phyloP scores from a whole-genome alignment of 2,888 invertebrate species.

The Horisme vitalbata region DNA sequence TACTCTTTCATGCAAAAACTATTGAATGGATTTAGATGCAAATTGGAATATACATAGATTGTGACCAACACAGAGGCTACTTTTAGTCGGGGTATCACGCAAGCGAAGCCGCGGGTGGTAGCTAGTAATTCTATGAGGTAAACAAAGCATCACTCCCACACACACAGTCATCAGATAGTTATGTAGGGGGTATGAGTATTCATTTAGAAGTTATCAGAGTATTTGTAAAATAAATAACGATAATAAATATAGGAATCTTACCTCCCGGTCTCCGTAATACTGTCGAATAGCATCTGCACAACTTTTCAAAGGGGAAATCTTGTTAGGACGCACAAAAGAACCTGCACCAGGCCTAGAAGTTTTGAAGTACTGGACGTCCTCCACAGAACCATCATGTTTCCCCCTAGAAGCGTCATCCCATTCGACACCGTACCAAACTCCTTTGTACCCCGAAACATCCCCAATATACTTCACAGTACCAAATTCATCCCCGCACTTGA shows the following conservation, averaged over 20 bases:
- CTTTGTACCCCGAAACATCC: conserved; percentile 86
- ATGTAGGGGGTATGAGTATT: conserved; percentile 10
- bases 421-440: conserved; percentile 96
- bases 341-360: conserved; percentile 90
- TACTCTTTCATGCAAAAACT: too few relatives aligned
- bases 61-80: too few relatives aligned
- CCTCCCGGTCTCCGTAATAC: conserved; percentile 77
- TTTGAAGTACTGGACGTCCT: conserved; percentile 91
- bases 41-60: too few relatives aligned
- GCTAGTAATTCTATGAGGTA: not conserved
- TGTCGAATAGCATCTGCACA: conserved; percentile 87
- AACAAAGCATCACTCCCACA: conserved; percentile 7
- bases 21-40: too few relatives aligned
- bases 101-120: too few relatives aligned
- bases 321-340: conserved; percentile 93
- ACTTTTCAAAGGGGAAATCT: conserved; percentile 88
- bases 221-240: too few relatives aligned
- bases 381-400: conserved; percentile 94
- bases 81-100: too few relatives aligned
- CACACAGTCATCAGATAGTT: not conserved
- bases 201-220: not conserved
- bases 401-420: conserved; percentile 96
- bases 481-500: conserved; percentile 70
- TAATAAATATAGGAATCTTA: conserved; percentile 38
- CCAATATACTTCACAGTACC: conserved; percentile 89